A percentile compares a stretch with the other conserved stretches of the same genome.
These are phyloP conservation scores for Macheiramphus alcinus DNA, from an alignment of 2,113 vertebrate species.

Conservation along the genomic window DNA sequence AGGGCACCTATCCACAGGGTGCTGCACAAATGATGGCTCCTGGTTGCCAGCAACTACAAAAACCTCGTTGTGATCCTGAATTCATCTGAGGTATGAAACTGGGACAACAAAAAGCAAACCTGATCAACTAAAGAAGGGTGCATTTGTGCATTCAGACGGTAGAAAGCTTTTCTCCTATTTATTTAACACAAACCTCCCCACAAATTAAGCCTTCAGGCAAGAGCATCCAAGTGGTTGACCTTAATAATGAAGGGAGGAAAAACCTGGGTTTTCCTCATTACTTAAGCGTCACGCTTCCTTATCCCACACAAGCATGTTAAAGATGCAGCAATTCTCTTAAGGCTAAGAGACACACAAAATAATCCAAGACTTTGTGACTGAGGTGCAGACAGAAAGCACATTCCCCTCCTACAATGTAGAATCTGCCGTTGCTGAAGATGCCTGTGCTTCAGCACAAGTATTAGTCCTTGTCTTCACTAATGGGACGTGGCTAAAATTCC, in stretches of 20 bases:
- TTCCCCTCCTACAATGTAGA: neutral
- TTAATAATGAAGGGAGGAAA: neutral
- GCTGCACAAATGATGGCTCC: neutral
- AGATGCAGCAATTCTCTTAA: neutral
- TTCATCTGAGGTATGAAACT: neutral
- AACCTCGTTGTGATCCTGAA: neutral
- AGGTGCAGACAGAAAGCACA: neutral
- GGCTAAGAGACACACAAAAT: neutral
- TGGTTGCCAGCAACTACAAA: neutral
- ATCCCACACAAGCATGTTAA: neutral
- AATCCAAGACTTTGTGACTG: neutral
- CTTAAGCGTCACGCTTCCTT: neutral
- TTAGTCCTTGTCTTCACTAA: neutral
- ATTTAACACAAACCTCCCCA: neutral
- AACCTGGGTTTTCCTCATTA: neutral
- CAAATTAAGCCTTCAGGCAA: neutral
- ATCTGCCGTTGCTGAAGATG: neutral
- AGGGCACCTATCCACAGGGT: neutral
- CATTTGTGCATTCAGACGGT: neutral
- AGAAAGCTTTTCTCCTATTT: neutral
- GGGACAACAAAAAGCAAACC: neutral
- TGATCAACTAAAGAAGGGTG: neutral
- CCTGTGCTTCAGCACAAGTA: neutral
- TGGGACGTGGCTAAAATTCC: neutral
- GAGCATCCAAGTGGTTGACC: neutral